phyloP scores from a whole-genome alignment of 2,888 invertebrate genomes.

The Dendrolimus pini region DNA sequence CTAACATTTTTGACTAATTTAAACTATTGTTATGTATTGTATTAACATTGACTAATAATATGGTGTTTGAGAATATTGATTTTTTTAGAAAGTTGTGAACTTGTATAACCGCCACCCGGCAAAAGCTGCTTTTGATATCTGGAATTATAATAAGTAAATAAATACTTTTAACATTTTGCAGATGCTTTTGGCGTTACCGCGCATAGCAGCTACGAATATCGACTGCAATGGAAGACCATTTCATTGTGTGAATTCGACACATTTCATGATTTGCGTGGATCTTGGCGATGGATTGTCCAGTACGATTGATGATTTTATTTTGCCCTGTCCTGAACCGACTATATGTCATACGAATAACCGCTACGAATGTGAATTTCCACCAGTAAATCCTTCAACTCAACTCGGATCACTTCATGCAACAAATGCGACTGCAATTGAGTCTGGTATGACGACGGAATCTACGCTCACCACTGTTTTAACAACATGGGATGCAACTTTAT shows the following conservation, averaged over 20 bases:
- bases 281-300: conserved; percentile 53
- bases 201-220: conserved; percentile 36
- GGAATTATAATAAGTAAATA: no score
- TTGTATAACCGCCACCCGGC: no score
- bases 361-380: conserved; percentile 57
- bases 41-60: no score
- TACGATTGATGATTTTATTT: conserved; percentile 53
- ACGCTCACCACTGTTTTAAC: conserved; percentile 7
- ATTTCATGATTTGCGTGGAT: conserved; percentile 70
- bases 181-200: conserved; percentile 34
- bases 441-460: conserved; percentile 10
- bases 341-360: conserved; percentile 42
- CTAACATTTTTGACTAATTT: no score
- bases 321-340: conserved; percentile 53
- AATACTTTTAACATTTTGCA: conserved; percentile 18
- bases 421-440: conserved; percentile 9
- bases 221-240: conserved; percentile 67
- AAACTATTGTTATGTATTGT: no score
- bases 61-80: no score
- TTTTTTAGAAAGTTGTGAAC: no score
- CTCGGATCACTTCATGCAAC: conserved; percentile 1
- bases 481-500: neutral
- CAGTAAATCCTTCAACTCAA: conserved; percentile 16
- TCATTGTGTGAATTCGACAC: conserved; percentile 60
- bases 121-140: no score